These are phyloP conservation scores for Allolobophora icterica DNA, from an alignment of 2,888 invertebrate species.

Conservation along the genomic window DNA sequence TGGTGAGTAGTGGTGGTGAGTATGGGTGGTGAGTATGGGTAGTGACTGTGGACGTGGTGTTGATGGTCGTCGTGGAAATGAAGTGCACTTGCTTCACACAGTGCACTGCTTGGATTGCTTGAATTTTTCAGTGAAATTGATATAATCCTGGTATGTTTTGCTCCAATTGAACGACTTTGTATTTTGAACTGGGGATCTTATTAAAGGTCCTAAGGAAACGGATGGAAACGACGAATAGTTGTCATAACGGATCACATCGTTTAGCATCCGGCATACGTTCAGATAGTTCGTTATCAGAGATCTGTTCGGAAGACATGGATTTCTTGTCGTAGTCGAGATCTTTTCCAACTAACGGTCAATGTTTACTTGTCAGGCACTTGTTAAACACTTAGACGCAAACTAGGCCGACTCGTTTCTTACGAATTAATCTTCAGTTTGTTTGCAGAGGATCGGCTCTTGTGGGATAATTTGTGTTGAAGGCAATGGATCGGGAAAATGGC, in stretches of 20 bases:
- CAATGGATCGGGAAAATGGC: neutral
- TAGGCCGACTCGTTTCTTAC: neutral
- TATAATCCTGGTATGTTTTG: neutral
- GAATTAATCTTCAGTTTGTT: neutral
- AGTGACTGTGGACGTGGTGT: too few relatives aligned
- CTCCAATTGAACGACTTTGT: neutral
- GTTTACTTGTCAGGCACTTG: slow-evolving; percentile 17
- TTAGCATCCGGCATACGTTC: neutral
- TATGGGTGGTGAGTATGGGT: too few relatives aligned
- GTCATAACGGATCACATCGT: neutral
- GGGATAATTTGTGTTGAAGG: neutral
- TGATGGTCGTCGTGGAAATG: too few relatives aligned
- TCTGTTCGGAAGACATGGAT: neutral
- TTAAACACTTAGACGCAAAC: neutral
- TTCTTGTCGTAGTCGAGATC: neutral
- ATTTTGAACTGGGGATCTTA: neutral
- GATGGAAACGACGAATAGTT: neutral
- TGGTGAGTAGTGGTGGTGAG: too few relatives aligned
- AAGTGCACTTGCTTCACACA: neutral
- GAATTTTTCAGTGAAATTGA: too few relatives aligned
- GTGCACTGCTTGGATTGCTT: too few relatives aligned
- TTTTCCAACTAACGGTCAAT: neutral
- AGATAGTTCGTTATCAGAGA: neutral
- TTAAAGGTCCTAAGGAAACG: neutral
- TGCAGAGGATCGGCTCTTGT: neutral